Evolutionary conservation across 2,888 invertebrate species (phyloP), one percentile per base, ranked within the genome.

Genomic region (Apotomis betuletana): DNA sequence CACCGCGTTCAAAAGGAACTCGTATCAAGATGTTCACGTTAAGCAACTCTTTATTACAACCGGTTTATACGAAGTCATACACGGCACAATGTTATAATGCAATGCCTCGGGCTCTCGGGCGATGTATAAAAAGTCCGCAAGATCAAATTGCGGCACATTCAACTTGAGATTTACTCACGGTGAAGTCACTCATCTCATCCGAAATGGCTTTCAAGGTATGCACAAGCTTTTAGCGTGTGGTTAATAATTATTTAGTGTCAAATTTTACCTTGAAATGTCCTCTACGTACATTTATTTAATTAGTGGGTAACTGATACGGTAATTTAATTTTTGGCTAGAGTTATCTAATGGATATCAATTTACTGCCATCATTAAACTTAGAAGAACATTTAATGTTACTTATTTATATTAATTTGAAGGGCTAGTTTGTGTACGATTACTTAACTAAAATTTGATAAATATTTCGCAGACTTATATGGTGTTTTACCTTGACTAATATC

Each of bases 191-290:
- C 79, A 80, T 80, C 76, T 77, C 74, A 76, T 68, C 77, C 75
- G 84, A 83, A 86, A 92, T 92, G 92, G 87, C 88, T 84, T 90
- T 89, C 81, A 91, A 90, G 91, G 92, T 92, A 83, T 75, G 81
- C 72, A 10, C 9, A 41, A 64, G 51, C 60, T 67, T 67, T 61
- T 44, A 67, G 55, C 51, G 13, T 58, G 51, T 27, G 10, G 6
- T 12, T 41, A 54, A 49, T 41, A 54, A 49, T 55, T 27, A 27
- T 27, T 27, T 73, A 59, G 51, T 41, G 52, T 60, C 36, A 49
- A 52, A 44, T 46, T 49, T 41, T 61, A 51, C 52, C n/a, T 46
- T 65, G 64, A 64, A 38, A 55, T 2, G 15, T 46, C 46, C 44
- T 54, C 15, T 38, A 15, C 15, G 15, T 54, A 46, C 46, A 62